A percentile compares a stretch with the other conserved stretches of the same genome.
These are phyloP conservation scores for Mungos mungo DNA, from an alignment of 2,113 vertebrate species.

Conservation along the genomic window DNA sequence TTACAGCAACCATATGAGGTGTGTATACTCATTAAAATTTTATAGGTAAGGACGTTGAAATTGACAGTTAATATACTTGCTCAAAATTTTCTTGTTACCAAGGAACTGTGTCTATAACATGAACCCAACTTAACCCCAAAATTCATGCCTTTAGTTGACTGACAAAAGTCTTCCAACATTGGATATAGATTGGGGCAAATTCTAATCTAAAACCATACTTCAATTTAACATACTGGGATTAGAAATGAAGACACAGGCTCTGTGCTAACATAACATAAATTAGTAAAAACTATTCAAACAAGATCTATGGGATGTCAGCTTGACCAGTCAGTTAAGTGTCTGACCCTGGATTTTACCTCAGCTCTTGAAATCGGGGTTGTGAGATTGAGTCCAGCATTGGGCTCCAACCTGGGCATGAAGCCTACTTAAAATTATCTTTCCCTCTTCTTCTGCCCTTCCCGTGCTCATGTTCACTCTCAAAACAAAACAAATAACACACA, in stretches of 20 bases:
- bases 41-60: not conserved
- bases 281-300: not conserved
- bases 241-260: not conserved
- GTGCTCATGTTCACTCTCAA: no score
- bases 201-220: not conserved
- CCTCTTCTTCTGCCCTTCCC: no score
- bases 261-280: not conserved
- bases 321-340: no score
- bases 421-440: no score
- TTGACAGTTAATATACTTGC: not conserved
- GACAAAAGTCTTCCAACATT: not conserved
- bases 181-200: not conserved
- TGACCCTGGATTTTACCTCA: no score
- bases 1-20: not conserved
- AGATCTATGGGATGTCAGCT: no score
- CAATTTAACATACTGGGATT: not conserved
- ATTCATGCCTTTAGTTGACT: not conserved
- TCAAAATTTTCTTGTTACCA: not conserved
- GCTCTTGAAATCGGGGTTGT: no score
- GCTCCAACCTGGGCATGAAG: no score
- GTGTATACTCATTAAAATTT: not conserved
- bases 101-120: not conserved
- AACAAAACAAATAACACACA: no score
- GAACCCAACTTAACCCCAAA: not conserved
- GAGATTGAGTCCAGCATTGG: no score